A percentile compares a stretch with the other conserved stretches of the same genome.
phyloP scores from a whole-genome alignment of 2,888 invertebrate genomes.

The Eupsilia transversa region DNA sequence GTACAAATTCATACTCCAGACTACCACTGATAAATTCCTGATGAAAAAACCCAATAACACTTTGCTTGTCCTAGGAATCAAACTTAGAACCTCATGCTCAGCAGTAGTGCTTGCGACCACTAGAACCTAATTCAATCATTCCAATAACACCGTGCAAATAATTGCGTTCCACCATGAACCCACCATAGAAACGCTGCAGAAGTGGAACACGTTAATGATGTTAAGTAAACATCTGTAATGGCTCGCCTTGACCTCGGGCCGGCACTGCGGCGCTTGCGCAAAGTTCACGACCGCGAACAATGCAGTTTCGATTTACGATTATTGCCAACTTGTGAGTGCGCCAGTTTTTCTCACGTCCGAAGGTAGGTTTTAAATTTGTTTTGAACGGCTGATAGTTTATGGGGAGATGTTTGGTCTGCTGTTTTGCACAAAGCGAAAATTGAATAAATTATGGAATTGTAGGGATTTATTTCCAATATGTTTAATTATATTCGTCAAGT shows the following conservation, averaged over 20 bases:
- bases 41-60: neutral
- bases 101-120: neutral
- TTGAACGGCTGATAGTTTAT: conserved; percentile 2
- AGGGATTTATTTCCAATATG: neutral
- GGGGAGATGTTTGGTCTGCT: conserved; percentile 22
- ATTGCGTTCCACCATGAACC: neutral
- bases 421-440: neutral
- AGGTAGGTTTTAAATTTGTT: conserved; percentile 25
- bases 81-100: neutral
- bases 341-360: conserved; percentile 54
- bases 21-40: neutral
- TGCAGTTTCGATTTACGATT: conserved; percentile 60
- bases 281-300: conserved; percentile 73
- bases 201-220: conserved; percentile 57
- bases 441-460: neutral
- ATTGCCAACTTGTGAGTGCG: conserved; percentile 44
- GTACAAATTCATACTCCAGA: too few species aligned
- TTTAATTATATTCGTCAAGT: neutral
- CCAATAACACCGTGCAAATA: neutral
- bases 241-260: conserved; percentile 65
- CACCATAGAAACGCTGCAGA: conserved; percentile 29
- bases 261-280: conserved; percentile 52
- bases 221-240: conserved; percentile 58
- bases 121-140: neutral
- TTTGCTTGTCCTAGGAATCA: neutral